Conservation (phyloP, 2,888 invertebrate genomes). For the Leucophenga maculata region DNA sequence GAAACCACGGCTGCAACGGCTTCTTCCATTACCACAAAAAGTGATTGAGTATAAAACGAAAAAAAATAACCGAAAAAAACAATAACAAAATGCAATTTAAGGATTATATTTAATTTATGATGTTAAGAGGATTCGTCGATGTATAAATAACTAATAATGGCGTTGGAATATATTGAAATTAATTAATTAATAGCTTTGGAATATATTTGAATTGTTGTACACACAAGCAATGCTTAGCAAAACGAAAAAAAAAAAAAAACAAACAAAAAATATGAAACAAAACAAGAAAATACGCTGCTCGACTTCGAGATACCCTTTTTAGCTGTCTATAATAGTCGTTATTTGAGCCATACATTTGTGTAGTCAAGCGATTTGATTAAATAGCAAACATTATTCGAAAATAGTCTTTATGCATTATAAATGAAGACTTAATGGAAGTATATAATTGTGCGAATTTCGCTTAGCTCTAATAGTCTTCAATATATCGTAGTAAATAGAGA, state of each 20-base stretch:
- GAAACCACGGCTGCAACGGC: slow-evolving; percentile 34
- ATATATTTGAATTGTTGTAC: slow-evolving; percentile 28
- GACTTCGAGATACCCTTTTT: too few species aligned
- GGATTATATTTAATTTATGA: slow-evolving; percentile 41
- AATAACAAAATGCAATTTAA: background rate
- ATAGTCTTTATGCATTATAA: too few species aligned
- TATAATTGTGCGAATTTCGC: too few species aligned
- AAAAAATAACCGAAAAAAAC: background rate
- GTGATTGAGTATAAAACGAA: background rate
- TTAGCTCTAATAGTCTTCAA: too few species aligned
- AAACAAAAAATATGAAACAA: too few species aligned
- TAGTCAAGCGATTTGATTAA: too few species aligned
- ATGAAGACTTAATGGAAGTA: too few species aligned
- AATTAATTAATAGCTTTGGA: background rate
- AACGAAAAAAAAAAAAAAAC: background rate
- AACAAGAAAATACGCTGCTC: too few species aligned
- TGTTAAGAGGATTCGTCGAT: slow-evolving; percentile 45
- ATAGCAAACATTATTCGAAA: too few species aligned
- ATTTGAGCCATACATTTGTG: too few species aligned
- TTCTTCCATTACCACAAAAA: slow-evolving; percentile 23
- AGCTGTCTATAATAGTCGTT: too few species aligned
- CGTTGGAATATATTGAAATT: slow-evolving; percentile 36
- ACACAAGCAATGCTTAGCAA: background rate
- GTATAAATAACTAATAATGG: background rate
- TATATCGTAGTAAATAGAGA: too few species aligned